Percentiles rank a stretch among this genome's conserved stretches.
Conservation (phyloP, 2,797 vertebrate species). For the Karalla daura region DNA sequence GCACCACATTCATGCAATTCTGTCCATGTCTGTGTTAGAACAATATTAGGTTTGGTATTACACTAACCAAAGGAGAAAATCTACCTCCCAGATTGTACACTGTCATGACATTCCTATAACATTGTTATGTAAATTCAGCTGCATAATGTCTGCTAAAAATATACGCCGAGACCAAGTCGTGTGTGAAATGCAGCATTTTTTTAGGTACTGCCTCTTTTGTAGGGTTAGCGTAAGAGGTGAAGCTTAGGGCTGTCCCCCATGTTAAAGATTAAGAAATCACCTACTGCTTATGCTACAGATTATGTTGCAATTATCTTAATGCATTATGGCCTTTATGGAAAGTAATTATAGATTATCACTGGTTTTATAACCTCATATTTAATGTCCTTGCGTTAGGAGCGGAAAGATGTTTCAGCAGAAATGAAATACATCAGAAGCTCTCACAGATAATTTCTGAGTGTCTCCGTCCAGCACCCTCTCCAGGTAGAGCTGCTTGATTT, state of each 20-base stretch:
- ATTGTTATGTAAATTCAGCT: no score
- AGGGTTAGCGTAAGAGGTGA: no score
- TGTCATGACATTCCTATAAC: no score
- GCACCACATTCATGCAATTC: not conserved
- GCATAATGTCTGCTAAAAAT: no score
- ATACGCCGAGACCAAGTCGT: no score
- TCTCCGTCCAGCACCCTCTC: conserved; percentile 86
- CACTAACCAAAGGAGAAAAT: not conserved
- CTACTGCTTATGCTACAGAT: no score
- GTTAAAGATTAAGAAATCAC: no score
- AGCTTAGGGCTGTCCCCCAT: no score
- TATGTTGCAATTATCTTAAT: not conserved
- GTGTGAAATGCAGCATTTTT: no score
- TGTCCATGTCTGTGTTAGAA: not conserved
- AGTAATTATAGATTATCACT: not conserved
- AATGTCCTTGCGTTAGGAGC: conserved; percentile 3
- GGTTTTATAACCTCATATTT: conserved; percentile 13
- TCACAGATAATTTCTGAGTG: conserved; percentile 82
- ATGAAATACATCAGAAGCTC: conserved; percentile 20
- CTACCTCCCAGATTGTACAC: no score
- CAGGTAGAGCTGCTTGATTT: conserved; percentile 89
- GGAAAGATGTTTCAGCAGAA: no score
- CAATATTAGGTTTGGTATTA: not conserved
- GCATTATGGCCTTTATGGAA: not conserved
- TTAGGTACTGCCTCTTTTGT: no score